Conservation (phyloP, 2,113 vertebrate species). For the Gila orcuttii region DNA sequence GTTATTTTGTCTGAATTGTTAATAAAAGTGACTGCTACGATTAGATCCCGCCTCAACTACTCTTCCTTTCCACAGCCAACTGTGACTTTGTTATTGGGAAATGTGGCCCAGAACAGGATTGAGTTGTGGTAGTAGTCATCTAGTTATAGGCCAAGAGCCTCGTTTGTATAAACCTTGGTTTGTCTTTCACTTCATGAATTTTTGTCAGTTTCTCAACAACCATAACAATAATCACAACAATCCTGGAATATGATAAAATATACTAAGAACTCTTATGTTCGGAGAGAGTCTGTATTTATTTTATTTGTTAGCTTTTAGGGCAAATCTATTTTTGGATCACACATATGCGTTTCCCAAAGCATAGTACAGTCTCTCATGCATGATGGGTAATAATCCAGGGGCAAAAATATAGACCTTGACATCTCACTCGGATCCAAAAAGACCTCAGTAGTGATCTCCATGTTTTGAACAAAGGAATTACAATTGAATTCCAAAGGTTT, state of each 20-base stretch:
- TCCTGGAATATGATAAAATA: not conserved
- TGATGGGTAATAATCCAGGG: slow-evolving; percentile 41
- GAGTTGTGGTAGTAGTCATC: no score
- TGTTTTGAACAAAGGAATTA: not conserved
- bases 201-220: not conserved
- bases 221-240: not conserved
- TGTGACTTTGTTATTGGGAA: no score
- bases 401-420: slow-evolving; percentile 29
- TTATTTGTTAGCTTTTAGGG: slow-evolving; percentile 4
- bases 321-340: slow-evolving; percentile 37
- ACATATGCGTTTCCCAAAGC: slow-evolving; percentile 48
- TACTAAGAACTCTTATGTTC: not conserved
- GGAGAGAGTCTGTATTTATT: slow-evolving; percentile 12
- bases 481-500: not conserved
- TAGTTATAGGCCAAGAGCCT: no score
- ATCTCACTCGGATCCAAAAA: slow-evolving; percentile 14
- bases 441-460: not conserved
- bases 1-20: not conserved
- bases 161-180: not conserved
- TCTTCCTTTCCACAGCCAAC: no score
- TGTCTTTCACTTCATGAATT: not conserved
- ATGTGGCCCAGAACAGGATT: no score
- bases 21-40: no score
- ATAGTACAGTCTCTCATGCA: slow-evolving; percentile 42
- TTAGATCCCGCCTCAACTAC: no score